Evolutionary conservation across 2,888 invertebrate species (phyloP).

Genomic region (Sicus ferrugineus): DNA sequence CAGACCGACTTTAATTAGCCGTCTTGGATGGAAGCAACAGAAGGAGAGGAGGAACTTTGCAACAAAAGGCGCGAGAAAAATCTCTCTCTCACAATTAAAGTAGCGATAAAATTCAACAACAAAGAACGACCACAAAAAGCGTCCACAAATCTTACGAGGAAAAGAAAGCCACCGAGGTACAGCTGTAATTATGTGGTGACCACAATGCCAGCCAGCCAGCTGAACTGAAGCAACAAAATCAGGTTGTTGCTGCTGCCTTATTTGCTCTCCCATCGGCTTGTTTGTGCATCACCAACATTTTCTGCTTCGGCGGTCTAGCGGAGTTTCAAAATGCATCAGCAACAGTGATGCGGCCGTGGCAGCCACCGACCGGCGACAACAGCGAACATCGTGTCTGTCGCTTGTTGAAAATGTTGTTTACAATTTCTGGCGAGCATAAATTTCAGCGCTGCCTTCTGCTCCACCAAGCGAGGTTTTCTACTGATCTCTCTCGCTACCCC

Average conservation of each 20-base stretch:
- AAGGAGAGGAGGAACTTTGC: too few relatives aligned
- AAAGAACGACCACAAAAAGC: neutral
- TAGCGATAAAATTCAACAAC: neutral
- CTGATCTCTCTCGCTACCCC: neutral
- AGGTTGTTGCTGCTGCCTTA: neutral
- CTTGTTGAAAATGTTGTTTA: slow-evolving; percentile 34
- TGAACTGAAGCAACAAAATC: neutral
- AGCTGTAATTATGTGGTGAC: neutral
- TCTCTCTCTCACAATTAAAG: neutral
- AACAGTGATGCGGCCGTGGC: neutral
- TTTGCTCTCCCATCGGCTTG: neutral
- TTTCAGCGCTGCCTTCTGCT: neutral
- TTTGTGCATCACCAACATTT: slow-evolving; percentile 15
- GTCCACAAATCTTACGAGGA: neutral
- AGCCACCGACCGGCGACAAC: neutral
- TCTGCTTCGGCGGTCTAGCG: neutral
- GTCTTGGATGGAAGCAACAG: neutral
- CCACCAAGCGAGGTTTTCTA: neutral
- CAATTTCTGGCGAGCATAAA: slow-evolving; percentile 21
- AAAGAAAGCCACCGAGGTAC: neutral
- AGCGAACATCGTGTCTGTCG: slow-evolving; percentile 22
- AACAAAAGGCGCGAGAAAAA: neutral
- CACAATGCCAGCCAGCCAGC: neutral
- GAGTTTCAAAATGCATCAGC: neutral
- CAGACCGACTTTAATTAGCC: neutral